Percentiles rank a stretch among this genome's conserved stretches.
phyloP scores from a whole-genome alignment of 2,888 invertebrate genomes.

The Lordiphosa andalusiaca region DNA sequence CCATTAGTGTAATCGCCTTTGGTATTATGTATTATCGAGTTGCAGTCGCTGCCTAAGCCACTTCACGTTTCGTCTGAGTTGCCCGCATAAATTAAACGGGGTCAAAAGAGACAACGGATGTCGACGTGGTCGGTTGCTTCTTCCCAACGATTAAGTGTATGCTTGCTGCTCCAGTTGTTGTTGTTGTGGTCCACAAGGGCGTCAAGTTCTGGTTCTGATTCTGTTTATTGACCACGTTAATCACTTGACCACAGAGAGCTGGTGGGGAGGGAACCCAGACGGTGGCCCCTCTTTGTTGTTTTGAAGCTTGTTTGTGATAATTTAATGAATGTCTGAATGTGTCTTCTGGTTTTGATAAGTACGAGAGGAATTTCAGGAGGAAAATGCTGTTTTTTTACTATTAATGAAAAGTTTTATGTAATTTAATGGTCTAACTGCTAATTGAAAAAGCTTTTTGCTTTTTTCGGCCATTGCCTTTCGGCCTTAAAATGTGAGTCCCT shows the following conservation, averaged over 20 bases:
- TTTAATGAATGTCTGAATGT: conserved; percentile 15
- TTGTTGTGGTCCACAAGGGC: conserved; percentile 46
- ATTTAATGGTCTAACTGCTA: too few species aligned
- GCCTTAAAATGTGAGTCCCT: too few species aligned
- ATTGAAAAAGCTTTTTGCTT: too few species aligned
- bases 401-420: too few species aligned
- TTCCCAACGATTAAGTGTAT: conserved; percentile 14
- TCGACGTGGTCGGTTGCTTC: conserved; percentile 33
- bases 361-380: too few species aligned
- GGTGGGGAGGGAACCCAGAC: neutral
- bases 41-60: conserved; percentile 35
- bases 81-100: conserved; percentile 64
- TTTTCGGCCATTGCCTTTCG: too few species aligned
- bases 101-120: conserved; percentile 39
- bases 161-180: conserved; percentile 2
- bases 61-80: conserved; percentile 20
- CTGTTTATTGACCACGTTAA: conserved; percentile 57
- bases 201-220: conserved; percentile 43
- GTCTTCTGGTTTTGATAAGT: conserved; percentile 3
- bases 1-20: conserved; percentile 74
- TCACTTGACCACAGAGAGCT: conserved; percentile 16
- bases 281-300: conserved; percentile 6
- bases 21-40: conserved; percentile 66
- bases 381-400: too few species aligned
- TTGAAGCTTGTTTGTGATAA: conserved; percentile 14